A percentile compares a stretch with the other conserved stretches of the same genome.
These are phyloP conservation scores for Phocides pigmalion DNA, from an alignment of 1,140 invertebrate species.

Conservation along the genomic window DNA sequence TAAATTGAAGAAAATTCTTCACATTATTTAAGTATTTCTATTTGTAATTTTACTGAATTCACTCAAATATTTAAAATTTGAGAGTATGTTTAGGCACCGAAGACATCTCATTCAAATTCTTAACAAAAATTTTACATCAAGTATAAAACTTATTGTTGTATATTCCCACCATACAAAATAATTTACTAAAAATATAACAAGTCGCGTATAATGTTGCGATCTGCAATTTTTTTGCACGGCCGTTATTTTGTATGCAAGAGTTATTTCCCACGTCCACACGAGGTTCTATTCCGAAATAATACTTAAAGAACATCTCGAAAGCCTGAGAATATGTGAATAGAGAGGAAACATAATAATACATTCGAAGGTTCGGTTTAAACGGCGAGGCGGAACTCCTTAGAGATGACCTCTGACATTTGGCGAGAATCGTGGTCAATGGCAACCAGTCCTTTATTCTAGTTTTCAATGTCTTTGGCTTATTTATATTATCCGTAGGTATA, in stretches of 20 bases:
- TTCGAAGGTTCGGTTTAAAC: constrained; percentile 21
- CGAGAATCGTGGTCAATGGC: constrained; percentile 50
- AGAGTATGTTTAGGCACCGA: too few relatives aligned
- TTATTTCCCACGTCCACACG: constrained; percentile 43
- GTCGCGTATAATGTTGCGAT: constrained; percentile 26
- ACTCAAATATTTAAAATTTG: too few relatives aligned
- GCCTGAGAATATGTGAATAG: constrained; percentile 10
- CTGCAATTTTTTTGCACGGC: constrained; percentile 44
- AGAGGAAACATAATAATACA: constrained; percentile 4
- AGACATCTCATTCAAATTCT: too few relatives aligned
- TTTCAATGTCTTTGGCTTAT: constrained; percentile 37
- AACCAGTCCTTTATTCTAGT: constrained; percentile 25
- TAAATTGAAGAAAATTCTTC: too few relatives aligned
- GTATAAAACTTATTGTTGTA: constrained; percentile 20
- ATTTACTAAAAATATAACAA: constrained; percentile 39
- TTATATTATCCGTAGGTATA: not conserved
- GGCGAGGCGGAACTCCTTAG: constrained; percentile 61
- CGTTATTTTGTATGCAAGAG: constrained; percentile 49
- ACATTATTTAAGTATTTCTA: too few relatives aligned
- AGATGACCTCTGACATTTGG: constrained; percentile 61
- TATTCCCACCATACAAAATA: constrained; percentile 40
- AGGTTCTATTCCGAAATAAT: constrained; percentile 40
- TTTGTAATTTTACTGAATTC: too few relatives aligned
- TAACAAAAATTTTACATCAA: too few relatives aligned
- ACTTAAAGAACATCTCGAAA: not conserved